Evolutionary conservation across 2,888 invertebrate genomes (phyloP), one percentile per base, ranked within the genome.

Genomic region (Lacanobia oleracea): DNA sequence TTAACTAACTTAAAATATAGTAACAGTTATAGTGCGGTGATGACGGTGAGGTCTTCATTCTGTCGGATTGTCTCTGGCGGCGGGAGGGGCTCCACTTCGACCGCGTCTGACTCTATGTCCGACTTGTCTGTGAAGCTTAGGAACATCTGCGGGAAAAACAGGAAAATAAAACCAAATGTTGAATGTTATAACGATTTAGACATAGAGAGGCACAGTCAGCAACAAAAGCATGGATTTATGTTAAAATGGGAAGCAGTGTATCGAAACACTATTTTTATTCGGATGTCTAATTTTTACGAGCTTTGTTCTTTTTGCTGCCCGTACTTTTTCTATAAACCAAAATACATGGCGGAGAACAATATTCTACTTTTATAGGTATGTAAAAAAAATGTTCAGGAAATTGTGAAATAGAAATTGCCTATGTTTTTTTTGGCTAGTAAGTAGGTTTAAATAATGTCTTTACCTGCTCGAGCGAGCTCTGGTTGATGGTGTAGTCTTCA

Each of bases 401-500:
- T 43, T 43, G 12, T 27, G 27, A 27, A 27, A 27, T 2, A 27
- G 27, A 27, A 27, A 27, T 27, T 27, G 3, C n/a, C n/a, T 27
- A 27, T 27, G 1, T 27, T 27, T 27, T 27, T 43, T 43, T 10
- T 43, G 9, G 43, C 43, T 43, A 43, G 43, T 12, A 5, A 43
- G n/a, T 48, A 45, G 18, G 37, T 43, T n/a, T 16, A 48, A 37
- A 54, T 23, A 6, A 10, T 27, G 16, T 23, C 8, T 5, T 56
- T 90, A 97, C 97, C 95, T 97, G 96, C 82, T 97, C 97, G 54
- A 97, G 92, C 16, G 97, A 96, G 91, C 96, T 97, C 85, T 96
- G 96, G 88, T 96, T 96, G 84, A 97, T 79, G n/a, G 97, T 96
- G 90, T 93, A 97, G 91, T 97, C 97, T 16, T 95, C 94, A 8